Evolutionary conservation across 2,113 vertebrate genomes (phyloP), one percentile per base, ranked within the genome.

Genomic region (Argyrosomus japonicus): DNA sequence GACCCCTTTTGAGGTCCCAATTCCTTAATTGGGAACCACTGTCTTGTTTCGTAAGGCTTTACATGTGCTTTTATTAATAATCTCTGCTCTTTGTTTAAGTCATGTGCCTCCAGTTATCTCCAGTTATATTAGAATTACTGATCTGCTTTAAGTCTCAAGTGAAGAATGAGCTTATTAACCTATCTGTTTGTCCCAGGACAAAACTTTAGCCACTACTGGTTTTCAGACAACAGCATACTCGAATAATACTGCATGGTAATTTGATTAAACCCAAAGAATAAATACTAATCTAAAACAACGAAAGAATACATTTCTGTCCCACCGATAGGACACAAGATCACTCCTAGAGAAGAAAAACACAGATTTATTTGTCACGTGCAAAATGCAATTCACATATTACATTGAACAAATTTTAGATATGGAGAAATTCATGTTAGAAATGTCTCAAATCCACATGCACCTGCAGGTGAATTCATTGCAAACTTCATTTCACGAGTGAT

Each of bases 91-190:
- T 27, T 51, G 2, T 5, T 48, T 19, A 19, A 36, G 45, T 48
- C 17, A 58, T 8, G 14, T 45, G 47, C 43, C 1, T 25, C 40
- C 32, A 19, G n/a, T 45, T 53, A 5, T 29, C 15, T 71, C 43
- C 17, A 17, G 23, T 32, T 45, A 47, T 51, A 25, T 58, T 18
- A 69, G 17, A 68, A 9, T 36, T 14, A 61, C 14, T 29, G 14
- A 13, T 75, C 32, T 43, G 48, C n/a, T 57, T 60, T 40, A 36
- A 21, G 75, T 84, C 56, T 77, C 45, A 45, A 47, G 45, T 68
- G 15, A 53, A 56, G 25, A 9, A 10, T 57, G 19, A 14, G 3
- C 23, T 36, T 9, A 53, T 57, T 29, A 79, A 69, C 8, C 2
- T n/a, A 8, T 19, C 43, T 56, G 6, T 25, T 48, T 51, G 29